phyloP scores from a whole-genome alignment of 2,888 invertebrate species.

The Lasioglossum villosulum region DNA sequence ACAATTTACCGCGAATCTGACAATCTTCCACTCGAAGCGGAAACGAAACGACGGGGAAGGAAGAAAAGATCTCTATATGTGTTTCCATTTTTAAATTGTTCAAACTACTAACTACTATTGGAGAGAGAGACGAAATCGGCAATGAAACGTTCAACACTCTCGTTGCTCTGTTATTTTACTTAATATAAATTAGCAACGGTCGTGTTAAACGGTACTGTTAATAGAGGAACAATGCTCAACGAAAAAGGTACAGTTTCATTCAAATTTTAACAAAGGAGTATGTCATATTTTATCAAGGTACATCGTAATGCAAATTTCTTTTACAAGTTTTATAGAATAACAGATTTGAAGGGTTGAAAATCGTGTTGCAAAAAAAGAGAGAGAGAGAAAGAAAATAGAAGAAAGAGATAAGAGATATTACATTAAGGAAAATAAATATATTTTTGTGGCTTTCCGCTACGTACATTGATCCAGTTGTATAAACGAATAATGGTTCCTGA shows the following conservation, averaged over 20 bases:
- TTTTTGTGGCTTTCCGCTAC: conserved; percentile 56
- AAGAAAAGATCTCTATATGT: conserved; percentile 28
- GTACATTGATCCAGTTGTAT: conserved; percentile 40
- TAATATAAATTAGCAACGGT: conserved; percentile 35
- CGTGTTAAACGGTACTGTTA: conserved; percentile 31
- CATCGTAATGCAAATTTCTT: conserved; percentile 42
- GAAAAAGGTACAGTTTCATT: conserved; percentile 41
- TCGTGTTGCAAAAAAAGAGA: conserved; percentile 37
- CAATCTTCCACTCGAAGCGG: conserved; percentile 43
- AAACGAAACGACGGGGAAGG: conserved; percentile 19
- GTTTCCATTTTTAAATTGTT: conserved; percentile 40
- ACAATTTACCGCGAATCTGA: conserved; percentile 27
- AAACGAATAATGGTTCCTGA: conserved; percentile 56
- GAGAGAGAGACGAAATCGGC: conserved; percentile 13
- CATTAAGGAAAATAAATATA: conserved; percentile 46
- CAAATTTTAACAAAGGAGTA: conserved; percentile 43
- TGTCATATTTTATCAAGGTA: conserved; percentile 41
- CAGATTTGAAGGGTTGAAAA: conserved; percentile 49
- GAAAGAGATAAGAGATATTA: conserved; percentile 22
- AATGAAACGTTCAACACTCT: conserved; percentile 32
- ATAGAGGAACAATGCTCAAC: conserved; percentile 47
- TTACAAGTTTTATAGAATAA: conserved; percentile 43
- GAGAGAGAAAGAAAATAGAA: not conserved
- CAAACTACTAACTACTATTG: conserved; percentile 13
- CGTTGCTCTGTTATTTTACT: conserved; percentile 47